Evolutionary conservation across 2,888 invertebrate species (phyloP), one percentile per base, ranked within the genome.

Genomic region (Zele albiditarsus): DNA sequence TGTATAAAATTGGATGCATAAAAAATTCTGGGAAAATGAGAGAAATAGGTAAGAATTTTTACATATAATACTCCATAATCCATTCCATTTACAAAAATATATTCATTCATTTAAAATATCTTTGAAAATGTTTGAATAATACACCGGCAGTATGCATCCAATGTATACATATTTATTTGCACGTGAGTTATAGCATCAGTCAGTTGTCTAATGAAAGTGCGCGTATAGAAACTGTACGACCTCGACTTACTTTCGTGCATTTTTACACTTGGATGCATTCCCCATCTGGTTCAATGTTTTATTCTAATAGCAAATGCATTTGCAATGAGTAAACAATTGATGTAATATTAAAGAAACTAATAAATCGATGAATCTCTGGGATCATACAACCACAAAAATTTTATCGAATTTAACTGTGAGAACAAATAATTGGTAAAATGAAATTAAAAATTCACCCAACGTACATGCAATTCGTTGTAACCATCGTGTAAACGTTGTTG

Each of bases 161-260:
- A n/a, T 46, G 10, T 65, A 28, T 33, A 23, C 20, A 46, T 60
- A 25, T 71, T 46, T 60, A 71, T 71, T 46, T 60, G 65, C 57
- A 20, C 31, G 23, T 53, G 33, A 69, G 57, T 69, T 69, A 69
- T 69, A 69, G 14, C 68, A 53, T 70, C 70, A 60, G 10, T 25
- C 38, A 58, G 57, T 33, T 66, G 31, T 73, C 77, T 80, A 80
- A 83, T 77, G 77, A 83, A 84, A 84, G 80, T 80, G 79, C 71
- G 77, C 82, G 80, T 70, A 60, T 23, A 49, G 16, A 63, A 65
- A 66, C 69, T 66, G 23, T 28, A 16, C 77, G 83, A 65, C 85
- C 86, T 84, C 83, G 85, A 81, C 84, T 85, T 80, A 84, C 82
- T 84, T 84, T 82, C 81, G 20, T 74, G 78, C 78, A 76, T 76